Conservation (phyloP, 2,888 invertebrate species). For the Peribatodes rhomboidaria region DNA sequence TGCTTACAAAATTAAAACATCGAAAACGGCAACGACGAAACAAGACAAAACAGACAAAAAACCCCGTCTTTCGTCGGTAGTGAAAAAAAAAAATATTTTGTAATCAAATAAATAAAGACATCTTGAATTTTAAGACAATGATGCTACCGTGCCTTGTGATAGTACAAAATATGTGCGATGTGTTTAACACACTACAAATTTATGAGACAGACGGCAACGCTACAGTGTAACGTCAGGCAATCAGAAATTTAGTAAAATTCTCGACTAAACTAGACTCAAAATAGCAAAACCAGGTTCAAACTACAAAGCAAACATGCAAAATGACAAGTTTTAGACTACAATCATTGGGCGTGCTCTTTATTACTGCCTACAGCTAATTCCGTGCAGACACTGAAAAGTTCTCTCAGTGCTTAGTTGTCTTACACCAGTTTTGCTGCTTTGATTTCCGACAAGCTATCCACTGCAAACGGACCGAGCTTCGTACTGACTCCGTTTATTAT, state of each 20-base stretch:
- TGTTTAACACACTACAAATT: slow-evolving; percentile 43
- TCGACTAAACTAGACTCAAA: neutral
- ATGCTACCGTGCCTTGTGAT: slow-evolving; percentile 49
- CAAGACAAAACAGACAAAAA: neutral
- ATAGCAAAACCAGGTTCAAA: neutral
- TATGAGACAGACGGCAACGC: neutral
- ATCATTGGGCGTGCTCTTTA: neutral
- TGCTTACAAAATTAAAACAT: neutral
- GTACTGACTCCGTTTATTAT: no score
- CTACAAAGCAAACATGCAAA: neutral
- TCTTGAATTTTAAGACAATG: slow-evolving; percentile 47
- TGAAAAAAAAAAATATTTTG: slow-evolving; percentile 28
- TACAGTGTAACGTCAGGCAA: neutral
- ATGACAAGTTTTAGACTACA: neutral
- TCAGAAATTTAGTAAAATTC: neutral
- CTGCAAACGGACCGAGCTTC: no score
- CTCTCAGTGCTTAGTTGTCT: neutral
- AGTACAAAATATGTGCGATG: slow-evolving; percentile 54
- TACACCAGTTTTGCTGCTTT: neutral
- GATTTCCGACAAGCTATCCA: neutral
- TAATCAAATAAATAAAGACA: slow-evolving; percentile 33
- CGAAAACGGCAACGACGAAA: neutral
- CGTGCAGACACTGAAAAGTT: neutral
- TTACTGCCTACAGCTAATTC: neutral
- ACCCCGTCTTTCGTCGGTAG: neutral